Evolutionary conservation across 2,797 vertebrate genomes (phyloP).

Genomic region (Cyclura pinguis): DNA sequence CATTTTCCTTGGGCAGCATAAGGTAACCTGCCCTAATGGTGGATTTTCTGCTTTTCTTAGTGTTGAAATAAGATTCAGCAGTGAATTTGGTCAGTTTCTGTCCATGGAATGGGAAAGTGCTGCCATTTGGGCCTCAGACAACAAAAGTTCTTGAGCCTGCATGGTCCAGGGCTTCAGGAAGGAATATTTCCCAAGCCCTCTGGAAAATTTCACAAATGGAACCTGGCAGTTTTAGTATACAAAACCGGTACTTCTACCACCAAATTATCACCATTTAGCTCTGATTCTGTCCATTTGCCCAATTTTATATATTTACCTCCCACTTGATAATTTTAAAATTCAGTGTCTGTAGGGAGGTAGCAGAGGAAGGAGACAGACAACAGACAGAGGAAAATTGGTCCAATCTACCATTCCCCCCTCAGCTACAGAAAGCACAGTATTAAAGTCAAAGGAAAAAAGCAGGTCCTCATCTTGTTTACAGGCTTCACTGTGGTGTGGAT

Average conservation of each 20-base stretch:
- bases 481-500: neutral
- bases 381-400: neutral
- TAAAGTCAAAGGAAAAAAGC: slow-evolving; percentile 4
- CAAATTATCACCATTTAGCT: neutral
- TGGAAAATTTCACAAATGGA: neutral
- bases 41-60: too few relatives aligned
- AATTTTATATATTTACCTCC: neutral
- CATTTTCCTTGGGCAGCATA: neutral
- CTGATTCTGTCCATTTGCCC: neutral
- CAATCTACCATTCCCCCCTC: neutral
- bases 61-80: neutral
- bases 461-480: neutral
- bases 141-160: neutral
- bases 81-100: neutral
- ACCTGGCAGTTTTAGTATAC: neutral
- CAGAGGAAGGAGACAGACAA: neutral
- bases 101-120: neutral
- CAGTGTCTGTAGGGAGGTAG: neutral
- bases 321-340: neutral
- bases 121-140: neutral
- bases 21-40: neutral
- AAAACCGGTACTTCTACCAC: neutral
- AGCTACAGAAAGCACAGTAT: neutral
- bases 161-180: neutral
- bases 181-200: neutral